Base-by-base conservation (phyloP, 1,140 invertebrate genomes). In the Drosophila repletoides region DNA sequence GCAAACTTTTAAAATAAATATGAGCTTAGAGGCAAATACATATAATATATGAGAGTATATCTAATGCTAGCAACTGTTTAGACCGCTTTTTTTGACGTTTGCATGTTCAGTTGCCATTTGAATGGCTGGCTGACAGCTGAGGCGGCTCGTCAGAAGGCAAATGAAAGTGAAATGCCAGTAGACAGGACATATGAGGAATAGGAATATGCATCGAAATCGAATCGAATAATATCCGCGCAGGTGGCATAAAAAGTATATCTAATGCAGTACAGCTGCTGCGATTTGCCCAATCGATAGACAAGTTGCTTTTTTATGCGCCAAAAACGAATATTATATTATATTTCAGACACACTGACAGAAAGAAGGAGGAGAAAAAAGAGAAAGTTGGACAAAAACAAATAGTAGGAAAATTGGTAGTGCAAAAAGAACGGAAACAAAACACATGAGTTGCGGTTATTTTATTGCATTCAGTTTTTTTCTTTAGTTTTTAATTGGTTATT, bases 81-180 rank as follows among this genome's bases (percentile, higher is more conserved):
- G n/a, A n/a, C n/a, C n/a, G n/a, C n/a, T n/a, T n/a, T n/a, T 74
- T 41, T 64, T 86, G 80, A 86, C 80, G 80, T 86, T 84, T 86
- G 80, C 80, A 84, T 84, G 80, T 77, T 65, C 58, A 56, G 63
- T 59, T 86, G 45, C 80, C 80, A 84, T 84, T 84, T 77, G 61
- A 56, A 64, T 46, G 65, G 66, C 61, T 64, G 79, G 31, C 64
- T 81, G 76, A 79, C 76, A 79, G 76, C 51, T 31, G 33, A 65
- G 71, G 28, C 52, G 19, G 33, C 40, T 63, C 43, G 45, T 70
- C 65, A 61, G 48, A 56, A 48, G 71, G 34, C 55, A 71, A 80
- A 58, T 40, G 43, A 22, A 76, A 76, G 75, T 69, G 75, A 77
- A 77, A 68, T 51, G 51, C 21, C 21, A n/a, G n/a, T n/a, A n/a